These are phyloP conservation scores for Syrphus vitripennis DNA, from an alignment of 2,888 invertebrate genomes.

Conservation along the genomic window DNA sequence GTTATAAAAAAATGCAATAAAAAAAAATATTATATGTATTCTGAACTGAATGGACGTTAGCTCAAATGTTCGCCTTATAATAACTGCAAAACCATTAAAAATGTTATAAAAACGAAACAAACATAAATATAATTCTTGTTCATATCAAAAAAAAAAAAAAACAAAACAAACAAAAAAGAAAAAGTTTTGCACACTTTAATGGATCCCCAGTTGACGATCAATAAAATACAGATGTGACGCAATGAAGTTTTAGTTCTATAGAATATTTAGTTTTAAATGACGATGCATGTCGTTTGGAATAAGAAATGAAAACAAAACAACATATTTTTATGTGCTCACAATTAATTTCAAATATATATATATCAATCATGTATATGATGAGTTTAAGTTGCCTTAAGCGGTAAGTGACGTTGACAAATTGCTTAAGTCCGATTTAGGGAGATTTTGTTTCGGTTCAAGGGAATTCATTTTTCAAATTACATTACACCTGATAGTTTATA, in stretches of 20 bases:
- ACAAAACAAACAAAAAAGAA: neutral
- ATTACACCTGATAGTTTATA: too few relatives aligned
- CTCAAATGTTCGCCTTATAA: neutral
- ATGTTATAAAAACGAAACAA: neutral
- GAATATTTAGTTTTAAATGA: neutral
- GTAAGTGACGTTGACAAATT: neutral
- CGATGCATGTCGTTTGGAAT: neutral
- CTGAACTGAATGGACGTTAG: neutral
- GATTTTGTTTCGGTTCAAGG: too few relatives aligned
- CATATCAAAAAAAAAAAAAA: neutral
- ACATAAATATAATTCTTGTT: neutral
- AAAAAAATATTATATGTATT: neutral
- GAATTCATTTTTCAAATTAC: too few relatives aligned
- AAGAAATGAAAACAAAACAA: neutral
- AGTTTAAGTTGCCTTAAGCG: neutral
- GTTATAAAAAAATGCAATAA: conserved; percentile 10
- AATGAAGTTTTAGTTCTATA: neutral
- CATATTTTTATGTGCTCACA: neutral
- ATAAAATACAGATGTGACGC: conserved; percentile 25
- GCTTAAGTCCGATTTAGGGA: too few relatives aligned
- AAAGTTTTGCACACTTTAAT: conserved; percentile 15
- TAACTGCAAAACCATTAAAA: conserved; percentile 9
- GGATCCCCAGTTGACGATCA: conserved; percentile 18
- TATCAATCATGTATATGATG: neutral
- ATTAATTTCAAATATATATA: neutral